These are phyloP conservation scores for Odontamblyopus lacepedii DNA, from an alignment of 2,797 vertebrate genomes.

Conservation along the genomic window DNA sequence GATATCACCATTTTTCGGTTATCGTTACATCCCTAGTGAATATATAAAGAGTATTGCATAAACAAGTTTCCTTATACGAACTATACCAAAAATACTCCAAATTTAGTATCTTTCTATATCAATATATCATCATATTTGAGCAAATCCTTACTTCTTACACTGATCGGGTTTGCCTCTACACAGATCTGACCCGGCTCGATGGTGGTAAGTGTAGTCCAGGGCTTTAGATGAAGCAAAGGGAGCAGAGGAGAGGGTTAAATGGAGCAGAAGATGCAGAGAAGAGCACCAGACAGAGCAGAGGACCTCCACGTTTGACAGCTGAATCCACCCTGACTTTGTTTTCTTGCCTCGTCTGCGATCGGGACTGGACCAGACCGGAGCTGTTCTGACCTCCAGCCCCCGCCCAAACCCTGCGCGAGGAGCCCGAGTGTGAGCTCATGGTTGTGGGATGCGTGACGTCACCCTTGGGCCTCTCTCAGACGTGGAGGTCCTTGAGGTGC, in stretches of 20 bases:
- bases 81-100: too few relatives aligned
- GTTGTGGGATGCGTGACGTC: conserved; percentile 58
- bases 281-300: neutral
- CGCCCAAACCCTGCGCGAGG: conserved; percentile 30
- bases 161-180: too few relatives aligned
- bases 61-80: too few relatives aligned
- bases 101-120: too few relatives aligned
- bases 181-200: too few relatives aligned
- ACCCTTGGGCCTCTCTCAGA: conserved; percentile 67
- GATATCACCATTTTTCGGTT: too few relatives aligned
- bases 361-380: neutral
- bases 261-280: too few relatives aligned
- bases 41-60: too few relatives aligned
- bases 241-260: neutral
- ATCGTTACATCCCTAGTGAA: too few relatives aligned
- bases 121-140: too few relatives aligned
- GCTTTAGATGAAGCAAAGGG: neutral
- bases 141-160: too few relatives aligned
- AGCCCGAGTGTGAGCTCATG: conserved; percentile 55
- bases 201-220: too few relatives aligned
- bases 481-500: conserved; percentile 65
- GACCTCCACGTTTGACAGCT: neutral
- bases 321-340: neutral
- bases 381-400: conserved; percentile 34
- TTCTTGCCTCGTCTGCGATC: neutral